Percentiles rank a stretch among this genome's conserved stretches.
Conservation (phyloP, 1,140 invertebrate genomes). For the Trichonephila inaurata region DNA sequence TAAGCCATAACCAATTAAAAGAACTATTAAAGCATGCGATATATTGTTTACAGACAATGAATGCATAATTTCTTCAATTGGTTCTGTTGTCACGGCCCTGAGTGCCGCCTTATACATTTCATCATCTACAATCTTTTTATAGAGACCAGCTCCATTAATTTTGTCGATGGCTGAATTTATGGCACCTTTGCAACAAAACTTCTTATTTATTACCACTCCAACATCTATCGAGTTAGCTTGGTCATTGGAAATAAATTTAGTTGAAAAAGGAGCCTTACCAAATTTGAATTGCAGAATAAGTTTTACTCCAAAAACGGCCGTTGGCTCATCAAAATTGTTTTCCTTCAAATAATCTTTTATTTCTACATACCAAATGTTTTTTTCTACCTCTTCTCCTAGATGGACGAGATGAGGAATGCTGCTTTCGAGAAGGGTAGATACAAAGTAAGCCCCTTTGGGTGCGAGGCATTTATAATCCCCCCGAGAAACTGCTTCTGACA, state of each 20-base stretch:
- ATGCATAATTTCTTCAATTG: not conserved
- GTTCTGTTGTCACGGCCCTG: not conserved
- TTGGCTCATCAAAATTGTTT: not conserved
- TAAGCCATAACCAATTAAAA: not conserved
- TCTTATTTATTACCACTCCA: not conserved
- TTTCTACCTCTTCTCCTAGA: not conserved
- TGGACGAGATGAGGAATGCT: not conserved
- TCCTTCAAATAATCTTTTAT: not conserved
- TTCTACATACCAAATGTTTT: not conserved
- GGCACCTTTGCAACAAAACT: not conserved
- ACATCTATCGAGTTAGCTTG: not conserved
- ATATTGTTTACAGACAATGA: not conserved
- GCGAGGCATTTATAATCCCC: not conserved
- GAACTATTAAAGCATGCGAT: not conserved
- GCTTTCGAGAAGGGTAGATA: not conserved
- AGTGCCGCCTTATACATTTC: not conserved
- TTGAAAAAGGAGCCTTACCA: not conserved
- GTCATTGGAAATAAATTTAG: not conserved
- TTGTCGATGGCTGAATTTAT: not conserved
- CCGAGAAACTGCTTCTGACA: not conserved
- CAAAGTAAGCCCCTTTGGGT: not conserved
- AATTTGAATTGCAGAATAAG: not conserved
- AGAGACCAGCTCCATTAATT: not conserved
- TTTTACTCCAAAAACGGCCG: not conserved
- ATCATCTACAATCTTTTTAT: not conserved